Evolutionary conservation across 2,113 vertebrate species (phyloP), one percentile per base, ranked within the genome.

Genomic region (Antigone vipio): DNA sequence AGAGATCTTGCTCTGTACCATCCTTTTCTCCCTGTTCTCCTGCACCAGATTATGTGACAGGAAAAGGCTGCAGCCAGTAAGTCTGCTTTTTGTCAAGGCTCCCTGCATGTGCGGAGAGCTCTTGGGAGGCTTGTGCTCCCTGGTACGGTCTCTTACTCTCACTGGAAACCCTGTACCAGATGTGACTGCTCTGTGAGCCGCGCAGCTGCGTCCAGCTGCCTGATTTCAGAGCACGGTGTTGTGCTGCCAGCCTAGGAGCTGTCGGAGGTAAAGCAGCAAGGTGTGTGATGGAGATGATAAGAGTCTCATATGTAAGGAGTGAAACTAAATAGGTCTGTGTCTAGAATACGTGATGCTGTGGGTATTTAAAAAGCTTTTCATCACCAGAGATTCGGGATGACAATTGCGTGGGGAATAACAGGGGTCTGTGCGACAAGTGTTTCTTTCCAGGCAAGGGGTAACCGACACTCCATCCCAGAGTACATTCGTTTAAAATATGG

Each of bases 171-270:
- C 38, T 13, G n/a, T 69, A 26, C 72, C 72, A 58, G 67, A 2
- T 27, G 12, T 19, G n/a, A 23, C 26, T 16, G 59, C 53, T 40
- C 69, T 9, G 30, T 12, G 35, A 88, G 47, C 56, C 13, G 2
- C 1, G 0, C 30, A n/a, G 74, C 74, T 78, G 35, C 62, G 29
- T 49, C 53, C 63, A 60, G 62, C 50, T 3, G 9, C 81, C 66
- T 4, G 6, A 23, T 76, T n/a, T 58, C 6, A 5, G 84, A 49
- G 79, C 0, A 0, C 0, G 0, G 55, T 50, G 10, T 16, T 63
- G 47, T 20, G 53, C 77, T 44, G 67, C 72, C 49, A 50, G 75
- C 53, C 63, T 29, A 13, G 68, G 73, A 66, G 22, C 50, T 44
- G 85, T 11, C 2, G 4, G 56, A 92, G 88, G 73, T 23, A 35